Conservation (phyloP, 1,140 invertebrate genomes). For the Drosophila subpulchrella region DNA sequence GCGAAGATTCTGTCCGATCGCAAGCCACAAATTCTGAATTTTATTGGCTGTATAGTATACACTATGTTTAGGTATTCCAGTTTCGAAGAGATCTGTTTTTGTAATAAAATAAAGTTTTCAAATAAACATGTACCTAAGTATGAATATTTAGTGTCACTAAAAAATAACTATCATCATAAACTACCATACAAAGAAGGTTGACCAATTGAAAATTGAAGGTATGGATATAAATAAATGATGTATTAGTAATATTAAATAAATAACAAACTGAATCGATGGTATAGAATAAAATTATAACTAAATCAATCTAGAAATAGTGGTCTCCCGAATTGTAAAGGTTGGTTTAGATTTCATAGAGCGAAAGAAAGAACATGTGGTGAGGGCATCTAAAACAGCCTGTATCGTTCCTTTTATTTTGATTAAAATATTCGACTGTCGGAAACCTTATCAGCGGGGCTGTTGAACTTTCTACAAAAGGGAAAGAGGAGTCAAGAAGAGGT, state of each 20-base stretch:
- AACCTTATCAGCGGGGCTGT: slow-evolving; percentile 45
- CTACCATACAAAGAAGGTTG: too few species aligned
- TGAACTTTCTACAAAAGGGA: slow-evolving; percentile 28
- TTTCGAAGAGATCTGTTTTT: neutral
- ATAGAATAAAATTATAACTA: too few species aligned
- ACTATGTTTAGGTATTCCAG: neutral
- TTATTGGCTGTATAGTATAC: slow-evolving; percentile 1
- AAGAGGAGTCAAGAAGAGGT: slow-evolving; percentile 6
- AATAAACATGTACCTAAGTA: too few species aligned
- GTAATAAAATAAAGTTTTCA: too few species aligned
- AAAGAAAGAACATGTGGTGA: neutral
- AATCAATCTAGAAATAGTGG: too few species aligned
- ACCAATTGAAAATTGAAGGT: too few species aligned
- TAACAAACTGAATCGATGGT: too few species aligned
- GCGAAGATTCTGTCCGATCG: slow-evolving; percentile 12
- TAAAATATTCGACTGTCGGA: slow-evolving; percentile 24
- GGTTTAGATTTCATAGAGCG: neutral
- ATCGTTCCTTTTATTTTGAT: neutral
- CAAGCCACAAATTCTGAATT: neutral
- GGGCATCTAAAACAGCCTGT: neutral
- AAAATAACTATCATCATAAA: too few species aligned
- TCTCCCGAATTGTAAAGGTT: too few species aligned
- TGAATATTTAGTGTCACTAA: too few species aligned
- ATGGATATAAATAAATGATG: too few species aligned
- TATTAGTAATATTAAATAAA: too few species aligned